Evolutionary conservation across 2,888 invertebrate species (phyloP), one percentile per base, ranked within the genome.

Genomic region (Cheilosia grossa): DNA sequence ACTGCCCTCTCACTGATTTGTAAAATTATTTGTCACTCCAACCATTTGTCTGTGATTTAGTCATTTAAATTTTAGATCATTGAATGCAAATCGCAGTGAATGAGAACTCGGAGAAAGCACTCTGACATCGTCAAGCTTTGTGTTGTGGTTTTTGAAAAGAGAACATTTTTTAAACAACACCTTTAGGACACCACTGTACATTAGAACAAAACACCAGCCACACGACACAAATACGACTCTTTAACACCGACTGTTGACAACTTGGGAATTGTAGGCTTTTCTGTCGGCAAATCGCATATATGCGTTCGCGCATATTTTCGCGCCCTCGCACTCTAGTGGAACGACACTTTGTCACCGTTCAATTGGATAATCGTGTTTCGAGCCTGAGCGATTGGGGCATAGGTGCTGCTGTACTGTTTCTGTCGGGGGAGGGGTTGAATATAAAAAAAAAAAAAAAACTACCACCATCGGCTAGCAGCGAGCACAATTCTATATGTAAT

Each of bases 281-380:
- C 64, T 79, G 83, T 63, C 83, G 83, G 83, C 83, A 49, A 67
- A 67, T 82, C 44, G 33, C 59, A 61, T 53, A 61, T 33, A 42
- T 53, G 42, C 42, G 56, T 77, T 24, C 24, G 78, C 56, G 42
- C 61, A 82, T 61, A 44, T 79, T 69, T 74, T 79, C 66, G 74
- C 85, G 70, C 80, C 80, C 75, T 85, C 80, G 54, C 80, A 66
- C 75, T 85, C 72, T 66, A 75, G 66, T 81, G 85, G 66, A 77
- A 81, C 66, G 63, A 75, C 72, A 85, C 72, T 85, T 85, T 85
- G 85, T 81, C 85, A 85, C 80, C 75, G 72, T 85, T 85, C 85
- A 85, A 85, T 85, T 85, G 85, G 72, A 85, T 85, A 85, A 85
- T 85, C 80, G 85, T 80, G 81, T 85, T 85, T 77, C 51, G 49